Evolutionary conservation across 2,797 vertebrate species (phyloP), one percentile per base, ranked within the genome.

Genomic region (Diceros bicornis): DNA sequence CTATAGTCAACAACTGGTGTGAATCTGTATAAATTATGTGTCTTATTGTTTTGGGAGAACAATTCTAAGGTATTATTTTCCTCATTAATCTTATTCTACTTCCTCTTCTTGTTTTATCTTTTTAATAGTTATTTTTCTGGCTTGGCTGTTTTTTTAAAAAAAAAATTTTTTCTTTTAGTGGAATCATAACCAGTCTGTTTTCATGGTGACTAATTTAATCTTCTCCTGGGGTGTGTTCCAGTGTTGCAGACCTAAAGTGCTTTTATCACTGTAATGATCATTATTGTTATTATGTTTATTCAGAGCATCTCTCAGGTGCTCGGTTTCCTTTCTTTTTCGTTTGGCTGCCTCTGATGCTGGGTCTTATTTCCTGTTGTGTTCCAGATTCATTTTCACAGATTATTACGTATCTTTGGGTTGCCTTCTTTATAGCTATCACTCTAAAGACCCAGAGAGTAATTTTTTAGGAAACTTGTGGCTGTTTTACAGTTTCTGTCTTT

Each of bases 341-440:
- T 25, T 96, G 89, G 18, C 47, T 96, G 47, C 81, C 95, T 96
- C 74, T 85, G 74, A 71, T 92, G 41, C 89, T 96, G 78, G 57
- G 32, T 97, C 10, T 97, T 94, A 64, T 89, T 98, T 96, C 95
- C 83, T 68, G 44, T 82, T 89, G 71, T 93, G 72, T 75, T 61
- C n/a, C 82, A 86, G 68, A 95, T 97, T 96, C 82, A 84, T 94
- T 97, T 97, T 77, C 72, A 59, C 71, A 89, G 32, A 55, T 94
- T 69, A 69, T 61, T 93, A 92, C 81, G 59, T 37, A 96, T 44
- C 91, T 97, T 96, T 97, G 10, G 77, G 59, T 96, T 61, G 41
- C 92, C 1, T 77, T 92, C 55, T 92, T 91, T 32, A 3, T 0
- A 55, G 47, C 79, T 71, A 64, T 79, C 55, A 84, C 16, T 92